Evolutionary conservation across 2,113 vertebrate genomes (phyloP).

Genomic region (Myiagra hebetior): DNA sequence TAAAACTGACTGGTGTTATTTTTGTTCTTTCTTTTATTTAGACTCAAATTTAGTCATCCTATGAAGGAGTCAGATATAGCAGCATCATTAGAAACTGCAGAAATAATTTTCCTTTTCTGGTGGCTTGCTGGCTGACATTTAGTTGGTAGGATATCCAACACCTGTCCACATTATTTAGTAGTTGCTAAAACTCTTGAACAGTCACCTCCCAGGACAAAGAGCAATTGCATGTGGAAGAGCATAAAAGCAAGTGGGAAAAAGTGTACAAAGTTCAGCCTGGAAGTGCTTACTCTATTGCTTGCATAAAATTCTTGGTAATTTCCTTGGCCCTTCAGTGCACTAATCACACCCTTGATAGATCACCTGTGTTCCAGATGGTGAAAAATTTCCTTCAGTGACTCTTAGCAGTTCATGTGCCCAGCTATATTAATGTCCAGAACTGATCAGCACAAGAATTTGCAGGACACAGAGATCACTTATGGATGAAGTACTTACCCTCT

Average conservation of each 20-base stretch:
- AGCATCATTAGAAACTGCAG: neutral
- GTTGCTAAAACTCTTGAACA: neutral
- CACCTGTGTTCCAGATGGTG: neutral
- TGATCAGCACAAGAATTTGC: neutral
- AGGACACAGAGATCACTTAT: neutral
- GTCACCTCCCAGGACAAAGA: neutral
- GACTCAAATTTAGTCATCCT: neutral
- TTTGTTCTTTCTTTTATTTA: constrained; percentile 9
- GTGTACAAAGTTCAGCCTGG: neutral
- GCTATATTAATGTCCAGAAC: neutral
- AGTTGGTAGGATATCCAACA: neutral
- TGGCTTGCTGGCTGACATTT: constrained; percentile 13
- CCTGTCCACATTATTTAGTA: neutral
- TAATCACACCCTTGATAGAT: neutral
- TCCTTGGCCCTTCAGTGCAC: neutral
- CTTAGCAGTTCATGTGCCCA: fast-evolving
- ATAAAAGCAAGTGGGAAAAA: neutral
- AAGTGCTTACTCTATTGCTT: neutral
- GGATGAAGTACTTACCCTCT: neutral
- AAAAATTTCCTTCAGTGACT: neutral
- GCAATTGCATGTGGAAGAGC: neutral
- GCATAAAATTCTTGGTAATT: neutral
- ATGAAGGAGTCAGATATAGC: neutral
- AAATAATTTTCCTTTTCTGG: neutral
- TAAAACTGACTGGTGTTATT: neutral